Conservation (phyloP, 1,140 invertebrate species). For the Trypoxylus dichotomus region DNA sequence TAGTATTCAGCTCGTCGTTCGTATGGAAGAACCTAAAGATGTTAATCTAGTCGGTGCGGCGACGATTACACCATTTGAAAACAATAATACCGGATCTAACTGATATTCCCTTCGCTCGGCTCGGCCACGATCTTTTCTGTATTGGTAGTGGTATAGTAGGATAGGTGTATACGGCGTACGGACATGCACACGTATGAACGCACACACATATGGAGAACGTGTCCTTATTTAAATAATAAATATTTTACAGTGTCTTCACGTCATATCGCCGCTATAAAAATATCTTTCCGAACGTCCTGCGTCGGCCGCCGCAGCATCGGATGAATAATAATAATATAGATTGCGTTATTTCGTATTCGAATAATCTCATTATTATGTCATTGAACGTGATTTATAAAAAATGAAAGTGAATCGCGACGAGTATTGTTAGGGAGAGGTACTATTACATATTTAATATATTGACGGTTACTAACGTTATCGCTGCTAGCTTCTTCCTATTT, state of each 20-base stretch:
- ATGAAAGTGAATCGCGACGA: background rate
- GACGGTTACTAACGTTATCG: too few species aligned
- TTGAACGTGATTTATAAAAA: background rate
- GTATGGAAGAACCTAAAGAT: too few species aligned
- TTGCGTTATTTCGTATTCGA: background rate
- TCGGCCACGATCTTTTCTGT: too few species aligned
- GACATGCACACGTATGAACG: too few species aligned
- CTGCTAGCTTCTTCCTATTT: too few species aligned
- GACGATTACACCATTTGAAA: background rate
- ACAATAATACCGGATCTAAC: conserved; percentile 6
- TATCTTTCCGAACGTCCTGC: background rate
- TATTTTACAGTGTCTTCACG: conserved; percentile 6
- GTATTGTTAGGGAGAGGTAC: too few species aligned
- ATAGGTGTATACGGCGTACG: background rate
- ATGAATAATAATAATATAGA: background rate
- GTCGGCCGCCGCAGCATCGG: background rate
- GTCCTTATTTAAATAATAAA: conserved; percentile 4
- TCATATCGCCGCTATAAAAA: background rate
- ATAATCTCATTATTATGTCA: conserved; percentile 5
- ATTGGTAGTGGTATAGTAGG: background rate
- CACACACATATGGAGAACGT: background rate
- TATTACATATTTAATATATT: too few species aligned
- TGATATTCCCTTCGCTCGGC: background rate
- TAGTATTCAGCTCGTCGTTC: background rate
- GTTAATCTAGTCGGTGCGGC: background rate